These are phyloP conservation scores for Rhaphigaster nebulosa DNA, from an alignment of 2,888 invertebrate species.

Conservation along the genomic window DNA sequence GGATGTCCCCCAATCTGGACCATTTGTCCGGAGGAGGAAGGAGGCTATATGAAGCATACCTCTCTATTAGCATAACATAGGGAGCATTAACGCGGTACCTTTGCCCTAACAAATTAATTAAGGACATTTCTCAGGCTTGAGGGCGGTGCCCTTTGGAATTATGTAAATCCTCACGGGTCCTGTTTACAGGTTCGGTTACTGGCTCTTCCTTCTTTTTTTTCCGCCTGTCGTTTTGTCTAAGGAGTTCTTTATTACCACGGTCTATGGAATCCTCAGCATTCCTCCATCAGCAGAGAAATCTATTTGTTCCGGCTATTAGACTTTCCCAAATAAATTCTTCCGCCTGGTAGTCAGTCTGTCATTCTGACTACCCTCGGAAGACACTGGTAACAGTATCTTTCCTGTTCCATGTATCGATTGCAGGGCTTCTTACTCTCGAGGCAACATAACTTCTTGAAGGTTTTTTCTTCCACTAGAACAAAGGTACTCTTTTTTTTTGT, in stretches of 20 bases:
- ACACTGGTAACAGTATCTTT: neutral
- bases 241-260: conserved; percentile 17
- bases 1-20: neutral
- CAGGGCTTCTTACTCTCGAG: neutral
- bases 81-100: conserved; percentile 42
- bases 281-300: conserved; percentile 20
- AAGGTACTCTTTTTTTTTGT: neutral
- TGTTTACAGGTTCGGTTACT: conserved; percentile 36
- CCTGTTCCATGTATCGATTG: neutral
- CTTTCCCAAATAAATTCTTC: conserved; percentile 48
- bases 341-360: conserved; percentile 3
- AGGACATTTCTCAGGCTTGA: conserved; percentile 41
- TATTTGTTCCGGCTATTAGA: conserved; percentile 35
- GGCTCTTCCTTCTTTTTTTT: neutral
- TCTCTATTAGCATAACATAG: conserved; percentile 26
- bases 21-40: neutral
- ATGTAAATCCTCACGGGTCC: neutral
- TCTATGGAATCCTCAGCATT: conserved; percentile 4
- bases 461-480: neutral
- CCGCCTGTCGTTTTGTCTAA: conserved; percentile 36
- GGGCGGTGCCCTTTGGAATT: conserved; percentile 37
- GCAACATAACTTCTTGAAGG: neutral
- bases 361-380: neutral
- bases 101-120: conserved; percentile 56
- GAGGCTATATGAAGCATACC: neutral